phyloP scores from a whole-genome alignment of 2,888 invertebrate genomes.

The Dioctria linearis region DNA sequence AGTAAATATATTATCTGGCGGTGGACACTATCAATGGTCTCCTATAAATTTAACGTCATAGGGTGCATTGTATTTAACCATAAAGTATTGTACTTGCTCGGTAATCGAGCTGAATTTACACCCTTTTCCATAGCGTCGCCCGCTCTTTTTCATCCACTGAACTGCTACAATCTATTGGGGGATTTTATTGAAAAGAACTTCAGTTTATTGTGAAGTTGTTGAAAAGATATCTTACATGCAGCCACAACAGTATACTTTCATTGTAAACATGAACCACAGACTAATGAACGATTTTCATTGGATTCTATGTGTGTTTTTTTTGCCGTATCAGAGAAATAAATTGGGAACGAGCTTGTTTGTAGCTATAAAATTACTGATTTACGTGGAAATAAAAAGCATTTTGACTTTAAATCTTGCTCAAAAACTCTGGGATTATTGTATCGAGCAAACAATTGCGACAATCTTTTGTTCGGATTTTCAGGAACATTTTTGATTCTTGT shows the following conservation, averaged over 20 bases:
- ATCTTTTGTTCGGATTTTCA: no score
- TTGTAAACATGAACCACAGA: background rate
- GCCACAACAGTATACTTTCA: conserved; percentile 1
- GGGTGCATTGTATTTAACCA: background rate
- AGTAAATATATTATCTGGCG: background rate
- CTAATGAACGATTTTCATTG: background rate
- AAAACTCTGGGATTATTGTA: no score
- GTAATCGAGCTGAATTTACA: conserved; percentile 1
- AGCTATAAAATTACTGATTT: no score
- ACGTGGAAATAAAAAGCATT: no score
- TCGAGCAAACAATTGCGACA: no score
- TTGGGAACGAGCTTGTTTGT: no score
- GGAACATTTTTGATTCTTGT: no score
- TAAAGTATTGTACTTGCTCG: background rate
- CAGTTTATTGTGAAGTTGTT: background rate
- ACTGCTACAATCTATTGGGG: background rate
- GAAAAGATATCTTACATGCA: background rate
- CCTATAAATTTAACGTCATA: conserved; percentile 12
- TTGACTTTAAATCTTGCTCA: no score
- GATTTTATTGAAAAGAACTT: conserved; percentile 17
- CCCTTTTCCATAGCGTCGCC: background rate
- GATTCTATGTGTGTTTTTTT: background rate
- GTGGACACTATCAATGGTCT: conserved; percentile 12
- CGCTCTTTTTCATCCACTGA: background rate
- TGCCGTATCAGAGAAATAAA: no score